These are phyloP conservation scores for Synergus laeviventris DNA, from an alignment of 2,888 invertebrate species.

Conservation along the genomic window DNA sequence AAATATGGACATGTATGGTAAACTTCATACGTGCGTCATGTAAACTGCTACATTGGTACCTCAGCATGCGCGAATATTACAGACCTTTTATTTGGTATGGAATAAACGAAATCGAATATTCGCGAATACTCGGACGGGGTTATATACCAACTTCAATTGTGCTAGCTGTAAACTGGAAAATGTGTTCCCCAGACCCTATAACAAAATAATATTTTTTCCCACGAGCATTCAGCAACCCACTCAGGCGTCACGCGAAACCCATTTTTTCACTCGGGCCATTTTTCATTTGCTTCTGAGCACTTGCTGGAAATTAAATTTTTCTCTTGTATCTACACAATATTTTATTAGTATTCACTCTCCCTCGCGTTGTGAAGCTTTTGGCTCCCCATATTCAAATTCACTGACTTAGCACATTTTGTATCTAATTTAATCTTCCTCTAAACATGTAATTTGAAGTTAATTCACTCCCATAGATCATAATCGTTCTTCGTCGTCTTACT, in stretches of 20 bases:
- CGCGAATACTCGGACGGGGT: not conserved
- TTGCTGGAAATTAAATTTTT: slow-evolving; percentile 8
- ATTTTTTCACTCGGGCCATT: slow-evolving; percentile 5
- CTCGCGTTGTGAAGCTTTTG: not conserved
- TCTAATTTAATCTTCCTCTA: rapidly evolving
- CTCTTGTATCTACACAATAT: not conserved
- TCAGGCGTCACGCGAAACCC: slow-evolving; percentile 7
- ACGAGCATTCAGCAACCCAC: slow-evolving; percentile 7
- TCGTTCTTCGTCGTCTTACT: not conserved
- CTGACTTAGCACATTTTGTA: not conserved
- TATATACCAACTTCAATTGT: slow-evolving; percentile 16
- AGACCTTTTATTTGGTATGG: not conserved
- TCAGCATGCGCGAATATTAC: not conserved
- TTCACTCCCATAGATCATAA: not conserved
- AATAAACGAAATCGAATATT: slow-evolving; percentile 23
- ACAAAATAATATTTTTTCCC: slow-evolving; percentile 21
- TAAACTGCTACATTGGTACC: not conserved
- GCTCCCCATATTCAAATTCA: not conserved
- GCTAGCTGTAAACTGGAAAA: slow-evolving; percentile 22
- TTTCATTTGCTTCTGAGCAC: slow-evolving; percentile 10
- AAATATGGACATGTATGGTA: not conserved
- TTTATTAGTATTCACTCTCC: not conserved
- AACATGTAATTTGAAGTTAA: not conserved
- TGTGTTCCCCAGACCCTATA: not conserved
- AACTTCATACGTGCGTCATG: not conserved